These are phyloP conservation scores for Melipona quadrifasciata DNA, from an alignment of 1,140 invertebrate species.

Conservation along the genomic window DNA sequence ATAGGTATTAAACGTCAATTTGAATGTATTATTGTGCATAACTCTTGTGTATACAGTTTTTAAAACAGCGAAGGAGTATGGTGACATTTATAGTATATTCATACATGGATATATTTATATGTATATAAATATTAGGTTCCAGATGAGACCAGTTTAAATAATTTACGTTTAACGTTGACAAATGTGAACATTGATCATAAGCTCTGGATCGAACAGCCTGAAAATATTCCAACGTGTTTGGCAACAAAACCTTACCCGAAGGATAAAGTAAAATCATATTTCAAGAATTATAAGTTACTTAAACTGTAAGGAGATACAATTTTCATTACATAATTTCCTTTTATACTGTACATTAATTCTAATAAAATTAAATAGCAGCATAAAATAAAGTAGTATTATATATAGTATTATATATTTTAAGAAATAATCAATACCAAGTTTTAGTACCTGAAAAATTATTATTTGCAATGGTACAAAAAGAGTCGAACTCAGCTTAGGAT, in stretches of 20 bases:
- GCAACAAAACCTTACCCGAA: constrained; percentile 96
- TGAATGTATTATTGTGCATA: constrained; percentile 15
- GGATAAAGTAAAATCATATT: constrained; percentile 90
- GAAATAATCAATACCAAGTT: not conserved
- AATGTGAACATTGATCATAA: constrained; percentile 92
- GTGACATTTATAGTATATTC: constrained; percentile 31
- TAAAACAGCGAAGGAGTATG: constrained; percentile 29
- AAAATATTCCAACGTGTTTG: constrained; percentile 97
- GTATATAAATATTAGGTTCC: constrained; percentile 83
- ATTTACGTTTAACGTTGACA: constrained; percentile 86
- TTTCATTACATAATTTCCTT: not conserved
- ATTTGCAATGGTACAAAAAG: not conserved
- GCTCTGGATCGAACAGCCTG: constrained; percentile 98
- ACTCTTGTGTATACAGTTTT: constrained; percentile 41
- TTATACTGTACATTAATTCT: not conserved
- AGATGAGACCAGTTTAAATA: constrained; percentile 88
- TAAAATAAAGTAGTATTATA: constrained; percentile 2
- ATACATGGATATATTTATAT: constrained; percentile 30
- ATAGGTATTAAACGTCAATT: constrained; percentile 11
- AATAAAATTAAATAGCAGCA: constrained; percentile 8
- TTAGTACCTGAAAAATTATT: not conserved
- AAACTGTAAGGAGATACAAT: constrained; percentile 70
- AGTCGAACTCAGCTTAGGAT: not conserved
- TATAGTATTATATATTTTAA: not conserved
- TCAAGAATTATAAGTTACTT: constrained; percentile 95